A percentile compares a stretch with the other conserved stretches of the same genome.
Evolutionary conservation across 2,888 invertebrate genomes (phyloP).

Genomic region (Polydesmus complanatus): DNA sequence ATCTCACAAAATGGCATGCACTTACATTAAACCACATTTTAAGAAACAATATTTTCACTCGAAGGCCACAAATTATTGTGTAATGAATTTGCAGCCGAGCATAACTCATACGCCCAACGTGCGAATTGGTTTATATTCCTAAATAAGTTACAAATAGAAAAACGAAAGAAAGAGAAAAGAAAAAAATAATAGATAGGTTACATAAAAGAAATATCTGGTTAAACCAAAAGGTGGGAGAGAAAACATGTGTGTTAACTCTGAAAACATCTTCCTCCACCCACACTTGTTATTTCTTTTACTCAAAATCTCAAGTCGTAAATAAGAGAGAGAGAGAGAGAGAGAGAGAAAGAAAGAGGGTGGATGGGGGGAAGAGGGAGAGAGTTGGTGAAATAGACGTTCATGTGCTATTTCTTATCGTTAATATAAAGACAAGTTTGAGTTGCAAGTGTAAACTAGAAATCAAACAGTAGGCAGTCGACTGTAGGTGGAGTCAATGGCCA

Average conservation of each 20-base stretch:
- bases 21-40: too few relatives aligned
- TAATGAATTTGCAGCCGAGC: background rate
- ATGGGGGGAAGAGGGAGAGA: too few relatives aligned
- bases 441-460: constrained; percentile 12
- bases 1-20: too few relatives aligned
- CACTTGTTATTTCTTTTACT: background rate
- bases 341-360: too few relatives aligned
- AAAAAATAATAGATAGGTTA: too few relatives aligned
- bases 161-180: too few relatives aligned
- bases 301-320: background rate
- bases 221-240: background rate
- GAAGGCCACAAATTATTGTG: background rate
- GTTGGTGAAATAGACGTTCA: background rate
- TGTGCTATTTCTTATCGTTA: background rate
- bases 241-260: background rate
- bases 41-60: background rate
- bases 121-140: background rate
- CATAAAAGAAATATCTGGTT: too few relatives aligned
- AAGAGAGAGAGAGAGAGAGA: background rate
- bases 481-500: constrained; percentile 14
- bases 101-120: background rate
- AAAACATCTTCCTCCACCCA: background rate
- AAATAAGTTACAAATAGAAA: too few relatives aligned
- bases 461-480: constrained; percentile 14
- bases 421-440: constrained; percentile 6